These are phyloP conservation scores for Natator depressus DNA, from an alignment of 2,113 vertebrate species.

Conservation along the genomic window DNA sequence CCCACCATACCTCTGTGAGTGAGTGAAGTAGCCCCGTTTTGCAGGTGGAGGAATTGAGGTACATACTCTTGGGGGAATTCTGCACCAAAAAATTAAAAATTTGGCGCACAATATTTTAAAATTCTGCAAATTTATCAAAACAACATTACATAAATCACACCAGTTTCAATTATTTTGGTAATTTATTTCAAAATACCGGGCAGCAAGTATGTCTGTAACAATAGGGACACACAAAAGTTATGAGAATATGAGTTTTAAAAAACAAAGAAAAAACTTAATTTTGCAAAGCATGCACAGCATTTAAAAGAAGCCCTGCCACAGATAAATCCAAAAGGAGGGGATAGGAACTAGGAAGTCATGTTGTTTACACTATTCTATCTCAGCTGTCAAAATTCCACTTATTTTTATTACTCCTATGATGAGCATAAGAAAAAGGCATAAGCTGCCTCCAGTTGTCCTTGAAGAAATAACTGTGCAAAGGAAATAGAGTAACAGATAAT, in stretches of 20 bases:
- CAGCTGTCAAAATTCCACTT: neutral
- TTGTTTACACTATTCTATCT: neutral
- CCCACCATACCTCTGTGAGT: too few species aligned
- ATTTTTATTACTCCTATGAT: neutral
- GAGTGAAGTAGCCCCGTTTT: too few species aligned
- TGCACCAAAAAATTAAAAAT: too few species aligned
- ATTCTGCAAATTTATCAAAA: too few species aligned
- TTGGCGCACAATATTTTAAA: too few species aligned
- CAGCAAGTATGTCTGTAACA: too few species aligned
- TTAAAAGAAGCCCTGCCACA: neutral
- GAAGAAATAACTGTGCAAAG: neutral
- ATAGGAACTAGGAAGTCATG: neutral
- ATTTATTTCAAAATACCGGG: too few species aligned
- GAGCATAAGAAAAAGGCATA: neutral
- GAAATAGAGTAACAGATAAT: constrained; percentile 2
- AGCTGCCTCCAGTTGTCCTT: neutral
- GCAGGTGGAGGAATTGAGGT: too few species aligned
- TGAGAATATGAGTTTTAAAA: neutral
- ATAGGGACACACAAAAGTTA: neutral
- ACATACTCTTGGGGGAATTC: too few species aligned
- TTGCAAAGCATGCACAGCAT: neutral
- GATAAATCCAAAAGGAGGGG: neutral
- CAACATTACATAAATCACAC: too few species aligned
- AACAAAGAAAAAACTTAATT: neutral
- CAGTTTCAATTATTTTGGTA: too few species aligned